phyloP scores from a whole-genome alignment of 2,113 vertebrate species.

The Oncorhynchus nerka region DNA sequence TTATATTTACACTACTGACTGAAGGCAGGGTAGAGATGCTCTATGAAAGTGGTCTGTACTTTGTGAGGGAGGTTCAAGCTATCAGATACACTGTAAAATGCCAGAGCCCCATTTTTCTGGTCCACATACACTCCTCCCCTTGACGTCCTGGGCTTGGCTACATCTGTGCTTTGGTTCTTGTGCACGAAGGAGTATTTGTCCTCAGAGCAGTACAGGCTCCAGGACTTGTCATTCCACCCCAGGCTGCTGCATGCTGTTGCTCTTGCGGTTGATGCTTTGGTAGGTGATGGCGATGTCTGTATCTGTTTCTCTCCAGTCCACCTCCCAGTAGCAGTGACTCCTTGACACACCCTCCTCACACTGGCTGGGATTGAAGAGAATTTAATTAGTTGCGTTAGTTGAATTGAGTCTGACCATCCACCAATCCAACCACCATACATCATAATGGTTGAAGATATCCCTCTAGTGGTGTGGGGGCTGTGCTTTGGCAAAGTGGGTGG shows the following conservation, averaged over 20 bases:
- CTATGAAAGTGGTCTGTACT: conserved; percentile 72
- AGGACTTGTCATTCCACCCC: conserved; percentile 80
- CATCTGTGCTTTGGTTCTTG: conserved; percentile 70
- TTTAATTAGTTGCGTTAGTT: not conserved
- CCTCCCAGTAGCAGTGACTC: conserved; percentile 76
- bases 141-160: conserved; percentile 57
- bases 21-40: conserved; percentile 78
- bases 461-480: too few species aligned
- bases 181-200: conserved; percentile 79
- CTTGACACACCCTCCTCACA: conserved; percentile 76
- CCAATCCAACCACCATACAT: too few species aligned
- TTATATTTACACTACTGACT: conserved; percentile 71
- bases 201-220: conserved; percentile 79
- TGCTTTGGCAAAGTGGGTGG: too few species aligned
- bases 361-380: conserved; percentile 50
- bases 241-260: conserved; percentile 76
- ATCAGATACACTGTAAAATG: conserved; percentile 76
- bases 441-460: too few species aligned
- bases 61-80: conserved; percentile 73
- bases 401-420: too few species aligned
- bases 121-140: conserved; percentile 77
- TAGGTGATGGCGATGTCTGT: conserved; percentile 73
- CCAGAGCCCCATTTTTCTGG: conserved; percentile 67
- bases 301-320: conserved; percentile 75
- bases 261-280: conserved; percentile 75